Evolutionary conservation across 2,113 vertebrate genomes (phyloP).

Genomic region (Urocynchramus pylzowi): DNA sequence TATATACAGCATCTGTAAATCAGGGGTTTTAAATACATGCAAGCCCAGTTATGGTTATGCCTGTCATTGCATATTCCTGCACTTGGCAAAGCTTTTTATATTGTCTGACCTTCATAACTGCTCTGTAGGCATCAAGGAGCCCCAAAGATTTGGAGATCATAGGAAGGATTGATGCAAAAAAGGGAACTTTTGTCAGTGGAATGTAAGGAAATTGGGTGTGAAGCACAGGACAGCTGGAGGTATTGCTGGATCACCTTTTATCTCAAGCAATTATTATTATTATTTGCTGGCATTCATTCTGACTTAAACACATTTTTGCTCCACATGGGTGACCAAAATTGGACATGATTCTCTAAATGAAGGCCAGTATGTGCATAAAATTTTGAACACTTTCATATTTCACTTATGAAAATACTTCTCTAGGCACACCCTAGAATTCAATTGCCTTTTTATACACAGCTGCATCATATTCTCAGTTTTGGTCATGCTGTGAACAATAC

Average conservation of each 20-base stretch:
- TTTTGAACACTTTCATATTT: neutral
- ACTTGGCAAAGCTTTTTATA: neutral
- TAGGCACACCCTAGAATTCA: neutral
- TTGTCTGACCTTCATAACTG: neutral
- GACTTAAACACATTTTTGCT: neutral
- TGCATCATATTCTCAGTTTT: neutral
- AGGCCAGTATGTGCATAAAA: neutral
- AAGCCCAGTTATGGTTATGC: neutral
- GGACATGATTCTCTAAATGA: neutral
- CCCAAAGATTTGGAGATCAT: neutral
- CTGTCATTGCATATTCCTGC: neutral
- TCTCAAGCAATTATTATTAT: neutral
- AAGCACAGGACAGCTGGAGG: neutral
- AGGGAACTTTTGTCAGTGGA: neutral
- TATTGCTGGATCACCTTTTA: neutral
- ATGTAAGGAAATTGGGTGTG: neutral
- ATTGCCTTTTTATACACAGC: neutral
- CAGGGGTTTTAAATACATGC: neutral
- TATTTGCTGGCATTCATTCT: neutral
- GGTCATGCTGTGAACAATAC: neutral
- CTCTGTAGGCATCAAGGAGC: neutral
- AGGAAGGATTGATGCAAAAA: neutral
- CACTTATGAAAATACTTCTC: neutral
- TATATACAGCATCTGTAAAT: neutral
- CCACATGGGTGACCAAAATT: neutral